Percentiles rank a stretch among this genome's conserved stretches.
phyloP scores from a whole-genome alignment of 2,797 vertebrate species.

The Melanotaenia nigrans region DNA sequence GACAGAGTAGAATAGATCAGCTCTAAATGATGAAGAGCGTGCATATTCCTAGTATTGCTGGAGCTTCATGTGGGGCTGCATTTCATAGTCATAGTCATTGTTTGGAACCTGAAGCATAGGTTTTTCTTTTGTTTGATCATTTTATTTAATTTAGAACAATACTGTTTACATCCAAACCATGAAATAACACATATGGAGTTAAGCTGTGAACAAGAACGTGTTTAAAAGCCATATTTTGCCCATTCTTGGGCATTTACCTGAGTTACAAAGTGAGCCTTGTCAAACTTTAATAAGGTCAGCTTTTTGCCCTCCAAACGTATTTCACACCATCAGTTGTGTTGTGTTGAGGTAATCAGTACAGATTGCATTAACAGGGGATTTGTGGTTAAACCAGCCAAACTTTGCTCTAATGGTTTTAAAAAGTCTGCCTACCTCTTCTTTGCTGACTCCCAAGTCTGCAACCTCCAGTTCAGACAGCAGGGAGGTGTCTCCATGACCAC shows the following conservation, averaged over 20 bases:
- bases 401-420: not conserved
- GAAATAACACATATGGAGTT: not conserved
- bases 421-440: conserved; percentile 74
- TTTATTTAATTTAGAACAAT: not conserved
- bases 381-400: not conserved
- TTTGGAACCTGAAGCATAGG: not conserved
- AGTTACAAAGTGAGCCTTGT: no score
- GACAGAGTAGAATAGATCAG: not conserved
- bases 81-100: not conserved
- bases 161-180: not conserved
- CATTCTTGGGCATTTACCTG: not conserved
- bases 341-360: not conserved
- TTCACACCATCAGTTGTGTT: not conserved
- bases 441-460: conserved; percentile 61
- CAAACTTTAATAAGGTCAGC: no score
- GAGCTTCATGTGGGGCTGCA: not conserved
- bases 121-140: not conserved
- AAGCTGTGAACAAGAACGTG: not conserved
- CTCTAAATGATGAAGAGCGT: not conserved
- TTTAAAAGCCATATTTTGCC: not conserved
- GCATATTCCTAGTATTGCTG: not conserved
- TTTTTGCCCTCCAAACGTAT: not conserved
- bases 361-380: not conserved
- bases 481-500: conserved; percentile 68
- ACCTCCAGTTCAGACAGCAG: conserved; percentile 81